Evolutionary conservation across 1,140 invertebrate genomes (phyloP), one percentile per base, ranked within the genome.

Genomic region (Gonatopus flavifemur): DNA sequence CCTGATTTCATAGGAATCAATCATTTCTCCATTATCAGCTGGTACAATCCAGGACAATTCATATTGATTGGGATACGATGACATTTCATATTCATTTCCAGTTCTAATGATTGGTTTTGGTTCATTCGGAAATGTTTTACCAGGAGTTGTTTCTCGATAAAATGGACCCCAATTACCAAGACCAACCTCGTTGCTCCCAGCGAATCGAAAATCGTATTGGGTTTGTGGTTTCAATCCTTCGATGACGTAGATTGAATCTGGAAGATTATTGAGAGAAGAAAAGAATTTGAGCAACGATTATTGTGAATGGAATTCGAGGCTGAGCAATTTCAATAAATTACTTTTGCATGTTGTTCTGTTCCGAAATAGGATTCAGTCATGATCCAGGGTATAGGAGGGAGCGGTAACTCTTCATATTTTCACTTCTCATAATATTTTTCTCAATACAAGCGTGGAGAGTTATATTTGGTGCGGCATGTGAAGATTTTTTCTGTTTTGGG

Each of bases 1-100:
- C 62, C 80, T 86, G 38, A 96, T 83, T 69, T 87, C 80, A 76
- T 94, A 96, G 64, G 79, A 79, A 59, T 93, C 86, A 62, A 96
- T 94, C 2, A 85, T 86, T 75, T 92, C 89, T 3, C 93, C 93
- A 74, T 96, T 96, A 66, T 95, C 88, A 10, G 85, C 83, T 0
- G 92, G 91, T 25, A 87, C 84, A 45, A 82, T 84, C 92, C 93
- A 96, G 61, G 84, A 81, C 2, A 94, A 64, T 66, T 93, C 87
- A 69, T 86, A 93, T 61, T 85, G 84, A 74, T 91, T 85, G 20
- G 83, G 84, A 72, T 84, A 93, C 22, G 82, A 72, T 9, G 82
- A 85, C 5, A 67, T 28, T 0, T 76, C 70, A 38, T 79, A 72
- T 0, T 76, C 59, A 3, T 45, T 16, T 3, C 37, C 24, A 1